These are phyloP conservation scores for Papilio polyxenes DNA, from an alignment of 1,140 invertebrate species.

Conservation along the genomic window DNA sequence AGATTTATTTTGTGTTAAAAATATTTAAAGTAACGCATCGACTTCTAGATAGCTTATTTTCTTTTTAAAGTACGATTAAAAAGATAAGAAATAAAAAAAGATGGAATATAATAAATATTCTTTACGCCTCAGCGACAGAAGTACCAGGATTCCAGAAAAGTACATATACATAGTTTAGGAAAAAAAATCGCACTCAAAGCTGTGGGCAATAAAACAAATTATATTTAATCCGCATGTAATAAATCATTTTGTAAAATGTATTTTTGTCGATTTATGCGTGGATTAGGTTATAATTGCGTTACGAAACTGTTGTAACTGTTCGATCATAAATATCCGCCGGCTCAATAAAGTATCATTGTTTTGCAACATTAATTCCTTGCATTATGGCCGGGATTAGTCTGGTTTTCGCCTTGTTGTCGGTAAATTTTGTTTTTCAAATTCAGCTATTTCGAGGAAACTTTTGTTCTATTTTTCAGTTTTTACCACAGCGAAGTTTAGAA, in stretches of 20 bases:
- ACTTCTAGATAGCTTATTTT: too few relatives aligned
- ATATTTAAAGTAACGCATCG: too few relatives aligned
- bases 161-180: neutral
- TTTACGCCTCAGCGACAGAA: too few relatives aligned
- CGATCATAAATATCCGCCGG: neutral
- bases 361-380: conserved; percentile 16
- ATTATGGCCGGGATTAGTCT: conserved; percentile 8
- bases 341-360: conserved; percentile 25
- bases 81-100: too few relatives aligned
- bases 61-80: too few relatives aligned
- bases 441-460: neutral
- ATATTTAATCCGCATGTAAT: neutral
- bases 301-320: conserved; percentile 12
- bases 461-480: too few relatives aligned
- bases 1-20: too few relatives aligned
- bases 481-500: too few relatives aligned
- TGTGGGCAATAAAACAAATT: neutral
- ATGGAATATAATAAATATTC: too few relatives aligned
- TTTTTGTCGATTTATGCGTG: conserved; percentile 12
- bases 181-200: neutral
- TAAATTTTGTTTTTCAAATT: neutral
- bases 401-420: neutral
- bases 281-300: conserved; percentile 24
- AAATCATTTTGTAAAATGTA: conserved; percentile 2
- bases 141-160: too few relatives aligned